Percentiles rank a stretch among this genome's conserved stretches.
Conservation (phyloP, 2,797 vertebrate genomes). For the Hirundo rustica region DNA sequence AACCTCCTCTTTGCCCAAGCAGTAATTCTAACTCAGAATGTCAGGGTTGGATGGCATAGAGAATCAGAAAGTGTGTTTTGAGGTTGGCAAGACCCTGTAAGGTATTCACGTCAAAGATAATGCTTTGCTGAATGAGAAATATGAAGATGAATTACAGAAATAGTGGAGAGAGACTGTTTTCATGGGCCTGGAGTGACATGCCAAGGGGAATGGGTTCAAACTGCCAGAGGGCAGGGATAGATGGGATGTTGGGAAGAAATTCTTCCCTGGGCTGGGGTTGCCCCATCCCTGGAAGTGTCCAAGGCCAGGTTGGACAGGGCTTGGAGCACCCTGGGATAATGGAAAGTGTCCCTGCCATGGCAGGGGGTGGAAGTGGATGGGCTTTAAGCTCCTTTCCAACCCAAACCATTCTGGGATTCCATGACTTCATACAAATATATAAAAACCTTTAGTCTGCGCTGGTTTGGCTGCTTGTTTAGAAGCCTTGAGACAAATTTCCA, state of each 20-base stretch:
- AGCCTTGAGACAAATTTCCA: background rate
- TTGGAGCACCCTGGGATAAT: accelerated
- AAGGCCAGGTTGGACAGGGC: accelerated
- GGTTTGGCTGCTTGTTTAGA: background rate
- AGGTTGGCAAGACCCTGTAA: background rate
- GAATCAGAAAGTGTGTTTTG: background rate
- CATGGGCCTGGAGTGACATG: background rate
- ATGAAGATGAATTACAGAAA: background rate
- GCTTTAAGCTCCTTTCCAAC: background rate
- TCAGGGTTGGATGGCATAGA: background rate
- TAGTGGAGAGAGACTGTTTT: background rate
- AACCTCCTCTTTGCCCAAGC: background rate
- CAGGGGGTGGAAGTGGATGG: background rate
- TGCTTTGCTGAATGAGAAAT: background rate
- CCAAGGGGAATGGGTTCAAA: background rate
- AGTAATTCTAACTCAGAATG: background rate
- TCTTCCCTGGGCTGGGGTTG: background rate
- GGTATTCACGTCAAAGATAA: background rate
- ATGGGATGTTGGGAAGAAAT: background rate
- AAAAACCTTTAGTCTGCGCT: background rate
- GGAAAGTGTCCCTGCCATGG: background rate
- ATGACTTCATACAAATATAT: background rate
- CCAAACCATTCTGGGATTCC: background rate
- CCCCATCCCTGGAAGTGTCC: background rate
- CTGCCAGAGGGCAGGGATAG: background rate